phyloP scores from a whole-genome alignment of 2,888 invertebrate genomes.

The Physocephala rufipes region DNA sequence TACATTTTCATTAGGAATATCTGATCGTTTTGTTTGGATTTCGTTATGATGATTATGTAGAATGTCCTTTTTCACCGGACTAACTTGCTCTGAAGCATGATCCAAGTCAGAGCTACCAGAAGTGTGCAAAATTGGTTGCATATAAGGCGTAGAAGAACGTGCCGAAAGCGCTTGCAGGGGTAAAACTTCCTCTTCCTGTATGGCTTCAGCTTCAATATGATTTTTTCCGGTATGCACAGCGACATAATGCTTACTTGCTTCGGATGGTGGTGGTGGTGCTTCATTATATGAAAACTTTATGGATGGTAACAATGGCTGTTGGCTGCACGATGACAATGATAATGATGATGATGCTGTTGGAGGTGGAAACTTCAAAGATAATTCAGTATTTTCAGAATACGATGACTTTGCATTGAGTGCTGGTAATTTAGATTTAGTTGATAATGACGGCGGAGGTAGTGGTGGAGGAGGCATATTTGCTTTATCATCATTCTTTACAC shows the following conservation, averaged over 20 bases:
- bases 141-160: constrained; percentile 61
- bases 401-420: neutral
- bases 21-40: constrained; percentile 14
- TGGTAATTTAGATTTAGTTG: constrained; percentile 9
- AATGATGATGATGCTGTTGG: neutral
- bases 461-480: constrained; percentile 42
- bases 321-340: constrained; percentile 32
- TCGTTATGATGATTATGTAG: constrained; percentile 27
- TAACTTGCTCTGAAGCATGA: constrained; percentile 48
- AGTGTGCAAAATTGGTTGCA: constrained; percentile 54
- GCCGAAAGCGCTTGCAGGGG: constrained; percentile 57
- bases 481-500: constrained; percentile 29
- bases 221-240: constrained; percentile 4
- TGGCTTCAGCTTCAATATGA: constrained; percentile 19
- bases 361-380: constrained; percentile 45
- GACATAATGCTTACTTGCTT: constrained; percentile 1
- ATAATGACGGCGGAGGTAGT: constrained; percentile 25
- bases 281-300: constrained; percentile 38
- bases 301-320: constrained; percentile 41
- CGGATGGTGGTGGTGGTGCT: constrained; percentile 9
- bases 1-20: constrained; percentile 12
- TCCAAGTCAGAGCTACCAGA: constrained; percentile 56
- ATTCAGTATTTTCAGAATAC: constrained; percentile 41
- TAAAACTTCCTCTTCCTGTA: constrained; percentile 54
- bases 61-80: constrained; percentile 49